These are phyloP conservation scores for Psittacara wagleri DNA, from an alignment of 2,113 vertebrate genomes.

Conservation along the genomic window DNA sequence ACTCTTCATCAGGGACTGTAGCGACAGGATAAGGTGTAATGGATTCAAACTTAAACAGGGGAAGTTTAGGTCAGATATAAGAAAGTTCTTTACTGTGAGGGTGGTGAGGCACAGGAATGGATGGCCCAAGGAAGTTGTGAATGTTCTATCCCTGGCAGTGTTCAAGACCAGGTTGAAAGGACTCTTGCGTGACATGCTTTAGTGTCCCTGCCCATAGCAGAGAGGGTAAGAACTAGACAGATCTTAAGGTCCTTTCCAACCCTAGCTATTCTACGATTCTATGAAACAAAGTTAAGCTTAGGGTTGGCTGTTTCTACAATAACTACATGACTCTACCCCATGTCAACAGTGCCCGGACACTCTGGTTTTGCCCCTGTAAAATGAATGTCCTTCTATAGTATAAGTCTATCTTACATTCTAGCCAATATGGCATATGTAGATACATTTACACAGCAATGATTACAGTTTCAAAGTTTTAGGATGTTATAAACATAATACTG, in stretches of 20 bases:
- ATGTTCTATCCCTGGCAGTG: neutral
- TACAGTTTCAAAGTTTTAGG: neutral
- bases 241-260: neutral
- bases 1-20: neutral
- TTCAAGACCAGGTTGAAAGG: neutral
- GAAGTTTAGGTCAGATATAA: neutral
- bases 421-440: neutral
- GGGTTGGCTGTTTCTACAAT: neutral
- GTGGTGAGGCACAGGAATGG: neutral
- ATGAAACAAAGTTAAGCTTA: neutral
- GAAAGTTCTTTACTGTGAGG: neutral
- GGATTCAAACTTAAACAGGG: neutral
- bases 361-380: neutral
- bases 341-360: rapidly evolving
- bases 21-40: neutral
- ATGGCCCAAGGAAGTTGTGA: neutral
- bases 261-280: neutral
- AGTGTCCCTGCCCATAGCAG: neutral
- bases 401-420: neutral
- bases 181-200: neutral
- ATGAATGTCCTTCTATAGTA: neutral
- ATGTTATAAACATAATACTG: neutral
- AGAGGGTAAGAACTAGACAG: neutral
- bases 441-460: neutral
- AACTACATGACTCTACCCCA: neutral